These are phyloP conservation scores for Erpobdella octoculata DNA, from an alignment of 2,888 invertebrate species.

Conservation along the genomic window DNA sequence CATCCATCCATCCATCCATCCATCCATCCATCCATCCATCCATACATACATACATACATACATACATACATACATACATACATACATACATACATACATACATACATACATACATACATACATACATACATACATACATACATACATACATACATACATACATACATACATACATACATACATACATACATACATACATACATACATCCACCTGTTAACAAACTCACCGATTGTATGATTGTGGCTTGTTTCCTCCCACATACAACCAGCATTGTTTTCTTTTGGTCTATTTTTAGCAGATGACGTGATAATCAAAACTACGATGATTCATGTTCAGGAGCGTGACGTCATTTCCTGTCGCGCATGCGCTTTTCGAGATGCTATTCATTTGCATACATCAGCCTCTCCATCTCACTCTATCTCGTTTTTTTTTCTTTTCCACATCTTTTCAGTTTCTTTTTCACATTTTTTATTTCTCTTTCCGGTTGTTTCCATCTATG, in stretches of 20 bases:
- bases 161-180: background rate
- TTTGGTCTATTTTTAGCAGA: too few species aligned
- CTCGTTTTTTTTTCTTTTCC: too few species aligned
- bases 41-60: constrained; percentile 14
- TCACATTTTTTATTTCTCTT: background rate
- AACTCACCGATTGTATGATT: background rate
- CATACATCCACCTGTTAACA: constrained; percentile 4
- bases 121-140: background rate
- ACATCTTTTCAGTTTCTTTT: too few species aligned
- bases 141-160: background rate
- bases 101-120: constrained; percentile 8
- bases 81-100: background rate
- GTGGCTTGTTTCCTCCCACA: background rate
- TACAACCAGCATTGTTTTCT: too few species aligned
- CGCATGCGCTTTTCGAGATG: background rate
- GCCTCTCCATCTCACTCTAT: background rate
- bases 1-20: background rate
- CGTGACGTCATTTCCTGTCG: constrained; percentile 7
- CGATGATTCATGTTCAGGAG: background rate
- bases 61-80: background rate
- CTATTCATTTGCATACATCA: too few species aligned
- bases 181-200: constrained; percentile 11
- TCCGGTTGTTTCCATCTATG: background rate
- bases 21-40: constrained; percentile 5
- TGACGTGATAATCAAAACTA: too few species aligned